Base-by-base conservation (phyloP, 2,797 vertebrate genomes). In the Hoplostethus mediterraneus region DNA sequence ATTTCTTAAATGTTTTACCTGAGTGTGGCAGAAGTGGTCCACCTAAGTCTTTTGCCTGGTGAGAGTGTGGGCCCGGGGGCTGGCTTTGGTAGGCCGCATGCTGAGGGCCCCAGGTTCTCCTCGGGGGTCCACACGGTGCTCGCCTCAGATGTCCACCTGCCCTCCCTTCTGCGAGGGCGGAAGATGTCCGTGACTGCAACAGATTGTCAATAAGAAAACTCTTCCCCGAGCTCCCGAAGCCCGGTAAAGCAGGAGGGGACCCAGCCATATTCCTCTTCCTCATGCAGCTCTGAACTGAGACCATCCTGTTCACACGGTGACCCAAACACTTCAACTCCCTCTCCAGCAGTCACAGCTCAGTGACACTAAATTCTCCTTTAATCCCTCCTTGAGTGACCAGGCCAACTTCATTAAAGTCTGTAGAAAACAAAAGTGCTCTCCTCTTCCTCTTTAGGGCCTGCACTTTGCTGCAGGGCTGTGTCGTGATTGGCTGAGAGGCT, bases 201-300 rank as follows among this genome's bases (percentile, higher is more conserved):
- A 98, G 90, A 93, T 96, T 96, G 81, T 97, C 95, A 48, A 98
- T 98, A 54, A 98, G 94, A 91, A 99, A 99, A 91, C 97, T 96
- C 92, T 96, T 97, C 71, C 97, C 97, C 14, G 96, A 93, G 86
- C 75, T 94, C 44, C 96, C 96, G n/a, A 96, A 97, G 44, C 96
- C 96, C 0, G 75, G 94, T 86, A 87, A 88, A 82, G 80, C 87
- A 44, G 80, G 95, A 74, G 95, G 89, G 75, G 94, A 94, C 28
- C 91, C 93, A 73, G 94, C 95, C 93, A 95, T 93, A 79, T 94
- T 95, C 93, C 93, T 95, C 76, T 77, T 72, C 63, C 85, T 80
- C 77, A 60, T 80, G 67, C 83, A 80, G 71, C 80, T 85, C 76
- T 90, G 88, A 54, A 90, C 83, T 74, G 84, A 90, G 79, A 90